phyloP scores from a whole-genome alignment of 2,888 invertebrate species.

The Nebria salina region DNA sequence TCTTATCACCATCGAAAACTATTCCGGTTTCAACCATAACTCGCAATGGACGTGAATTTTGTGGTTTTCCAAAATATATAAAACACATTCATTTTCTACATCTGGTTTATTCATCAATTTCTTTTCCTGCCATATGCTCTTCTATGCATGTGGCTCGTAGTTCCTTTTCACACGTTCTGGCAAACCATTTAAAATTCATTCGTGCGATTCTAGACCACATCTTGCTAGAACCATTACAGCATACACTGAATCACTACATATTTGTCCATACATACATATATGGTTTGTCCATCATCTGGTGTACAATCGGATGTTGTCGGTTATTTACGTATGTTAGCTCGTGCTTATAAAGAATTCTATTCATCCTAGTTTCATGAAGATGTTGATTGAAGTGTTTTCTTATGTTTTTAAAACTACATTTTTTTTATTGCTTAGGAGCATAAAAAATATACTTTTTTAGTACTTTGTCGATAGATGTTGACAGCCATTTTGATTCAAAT shows the following conservation, averaged over 20 bases:
- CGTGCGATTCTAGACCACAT: slow-evolving; percentile 12
- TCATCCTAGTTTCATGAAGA: slow-evolving; percentile 3
- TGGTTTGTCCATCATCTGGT: slow-evolving; percentile 15
- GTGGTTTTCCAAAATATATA: neutral
- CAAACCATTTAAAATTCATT: neutral
- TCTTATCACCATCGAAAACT: neutral
- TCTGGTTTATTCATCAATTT: slow-evolving; percentile 12
- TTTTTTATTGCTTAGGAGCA: neutral
- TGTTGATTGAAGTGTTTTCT: slow-evolving; percentile 11
- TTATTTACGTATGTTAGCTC: neutral
- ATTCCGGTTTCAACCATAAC: too few species aligned
- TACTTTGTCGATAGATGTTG: too few species aligned
- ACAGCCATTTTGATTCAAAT: neutral
- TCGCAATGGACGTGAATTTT: too few species aligned
- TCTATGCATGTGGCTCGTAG: neutral
- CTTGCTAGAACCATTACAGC: slow-evolving; percentile 1
- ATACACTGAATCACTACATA: neutral
- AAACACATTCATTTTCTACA: neutral
- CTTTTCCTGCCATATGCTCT: neutral
- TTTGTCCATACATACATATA: neutral
- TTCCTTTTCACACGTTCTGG: slow-evolving; percentile 3
- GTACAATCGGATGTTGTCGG: slow-evolving; percentile 9
- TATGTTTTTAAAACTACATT: neutral
- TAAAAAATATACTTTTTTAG: too few species aligned
- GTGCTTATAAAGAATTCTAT: slow-evolving; percentile 9